Percentiles rank a stretch among this genome's conserved stretches.
These are phyloP conservation scores for Hydrocynus forskahlii DNA, from an alignment of 2,797 vertebrate genomes.

Conservation along the genomic window DNA sequence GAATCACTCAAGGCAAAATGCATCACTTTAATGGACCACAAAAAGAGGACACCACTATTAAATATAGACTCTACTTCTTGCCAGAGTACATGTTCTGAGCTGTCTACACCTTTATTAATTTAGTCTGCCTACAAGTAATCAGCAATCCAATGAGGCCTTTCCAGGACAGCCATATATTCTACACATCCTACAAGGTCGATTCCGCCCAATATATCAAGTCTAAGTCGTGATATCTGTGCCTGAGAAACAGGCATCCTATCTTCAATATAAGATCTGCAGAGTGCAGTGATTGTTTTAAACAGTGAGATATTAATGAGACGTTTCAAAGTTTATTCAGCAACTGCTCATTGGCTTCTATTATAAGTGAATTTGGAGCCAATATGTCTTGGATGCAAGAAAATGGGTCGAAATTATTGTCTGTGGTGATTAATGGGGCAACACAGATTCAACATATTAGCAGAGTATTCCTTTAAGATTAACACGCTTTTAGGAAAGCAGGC, in stretches of 20 bases:
- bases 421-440: too few species aligned
- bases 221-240: background rate
- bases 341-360: background rate
- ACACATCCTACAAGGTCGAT: background rate
- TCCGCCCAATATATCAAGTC: background rate
- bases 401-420: too few species aligned
- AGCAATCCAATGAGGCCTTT: background rate
- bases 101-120: constrained; percentile 16
- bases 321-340: background rate
- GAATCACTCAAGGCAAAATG: constrained; percentile 5
- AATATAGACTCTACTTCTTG: constrained; percentile 19
- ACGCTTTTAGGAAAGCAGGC: background rate
- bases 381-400: background rate
- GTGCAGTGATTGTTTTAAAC: background rate
- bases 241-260: background rate
- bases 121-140: background rate
- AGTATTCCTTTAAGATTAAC: background rate
- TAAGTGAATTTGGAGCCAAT: background rate
- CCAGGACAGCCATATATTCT: background rate
- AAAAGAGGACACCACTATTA: constrained; percentile 28
- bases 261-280: background rate
- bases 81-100: background rate
- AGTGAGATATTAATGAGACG: background rate
- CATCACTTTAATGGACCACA: constrained; percentile 15
- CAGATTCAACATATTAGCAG: too few species aligned